These are phyloP conservation scores for Aphrophora alni DNA, from an alignment of 2,888 invertebrate species.

Conservation along the genomic window DNA sequence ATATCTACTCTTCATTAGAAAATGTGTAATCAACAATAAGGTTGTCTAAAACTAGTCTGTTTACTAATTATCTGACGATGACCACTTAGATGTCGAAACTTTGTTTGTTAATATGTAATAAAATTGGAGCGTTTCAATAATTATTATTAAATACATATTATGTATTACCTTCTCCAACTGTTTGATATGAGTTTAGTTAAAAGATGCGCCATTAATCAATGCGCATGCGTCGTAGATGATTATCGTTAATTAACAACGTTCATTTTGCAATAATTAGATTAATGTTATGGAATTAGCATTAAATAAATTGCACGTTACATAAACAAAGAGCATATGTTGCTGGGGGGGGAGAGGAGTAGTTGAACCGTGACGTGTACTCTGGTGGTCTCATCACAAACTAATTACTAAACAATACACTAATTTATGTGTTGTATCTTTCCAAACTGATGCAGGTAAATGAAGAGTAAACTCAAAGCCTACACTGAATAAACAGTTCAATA, in stretches of 20 bases:
- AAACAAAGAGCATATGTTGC: slow-evolving; percentile 2
- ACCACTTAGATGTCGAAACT: too few species aligned
- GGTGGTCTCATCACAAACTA: slow-evolving; percentile 6
- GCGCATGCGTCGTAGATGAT: neutral
- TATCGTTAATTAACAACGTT: slow-evolving; percentile 5
- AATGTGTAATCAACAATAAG: too few species aligned
- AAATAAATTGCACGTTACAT: neutral
- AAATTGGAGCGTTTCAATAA: too few species aligned
- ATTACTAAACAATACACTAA: neutral
- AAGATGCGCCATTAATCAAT: neutral
- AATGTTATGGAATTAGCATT: neutral
- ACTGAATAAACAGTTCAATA: too few species aligned
- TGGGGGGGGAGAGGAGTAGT: too few species aligned
- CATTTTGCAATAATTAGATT: slow-evolving; percentile 5
- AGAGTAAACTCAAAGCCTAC: too few species aligned
- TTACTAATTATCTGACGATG: too few species aligned
- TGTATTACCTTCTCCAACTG: neutral
- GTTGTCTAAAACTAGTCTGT: too few species aligned
- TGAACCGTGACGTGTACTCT: neutral
- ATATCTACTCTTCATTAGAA: too few species aligned
- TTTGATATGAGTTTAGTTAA: neutral
- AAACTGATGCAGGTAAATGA: neutral
- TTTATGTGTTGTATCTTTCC: neutral
- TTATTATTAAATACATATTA: too few species aligned
- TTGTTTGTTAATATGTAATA: too few species aligned